Evolutionary conservation across 2,888 invertebrate species (phyloP).

Genomic region (Diplolepis rosae): DNA sequence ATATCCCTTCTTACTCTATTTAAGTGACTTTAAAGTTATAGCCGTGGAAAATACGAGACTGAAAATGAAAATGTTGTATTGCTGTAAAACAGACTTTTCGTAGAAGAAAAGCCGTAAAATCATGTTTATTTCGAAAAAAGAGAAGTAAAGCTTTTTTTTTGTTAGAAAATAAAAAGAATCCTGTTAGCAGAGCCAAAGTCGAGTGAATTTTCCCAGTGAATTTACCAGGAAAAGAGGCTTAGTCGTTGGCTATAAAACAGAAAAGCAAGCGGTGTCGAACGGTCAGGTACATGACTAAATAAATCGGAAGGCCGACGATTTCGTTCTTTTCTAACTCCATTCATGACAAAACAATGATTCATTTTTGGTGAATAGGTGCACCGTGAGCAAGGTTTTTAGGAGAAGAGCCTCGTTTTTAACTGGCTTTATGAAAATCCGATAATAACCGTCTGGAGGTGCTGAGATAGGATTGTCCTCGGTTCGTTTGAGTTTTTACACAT

Average conservation of each 20-base stretch:
- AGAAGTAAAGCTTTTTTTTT: too few species aligned
- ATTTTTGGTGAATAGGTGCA: conserved; percentile 37
- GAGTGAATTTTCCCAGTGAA: conserved; percentile 13
- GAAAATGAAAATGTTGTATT: too few species aligned
- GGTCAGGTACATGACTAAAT: conserved; percentile 2
- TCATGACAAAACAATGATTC: conserved; percentile 12
- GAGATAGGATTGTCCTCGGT: conserved; percentile 44
- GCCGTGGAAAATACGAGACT: too few species aligned
- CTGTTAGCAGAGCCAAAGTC: background rate
- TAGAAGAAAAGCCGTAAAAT: too few species aligned
- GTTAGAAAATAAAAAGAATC: background rate
- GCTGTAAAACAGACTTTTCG: too few species aligned
- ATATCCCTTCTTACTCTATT: too few species aligned
- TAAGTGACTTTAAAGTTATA: too few species aligned
- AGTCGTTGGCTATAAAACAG: too few species aligned
- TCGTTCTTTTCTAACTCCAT: background rate
- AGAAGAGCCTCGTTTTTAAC: conserved; percentile 48
- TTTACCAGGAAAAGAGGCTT: conserved; percentile 4
- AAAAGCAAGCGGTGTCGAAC: conserved; percentile 1
- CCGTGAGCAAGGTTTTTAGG: conserved; percentile 43
- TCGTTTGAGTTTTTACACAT: background rate
- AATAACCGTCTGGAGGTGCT: conserved; percentile 49
- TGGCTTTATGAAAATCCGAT: conserved; percentile 62
- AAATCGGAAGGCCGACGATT: background rate
- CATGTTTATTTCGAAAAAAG: too few species aligned